phyloP scores from a whole-genome alignment of 2,888 invertebrate species.

The Amphipyra berbera region DNA sequence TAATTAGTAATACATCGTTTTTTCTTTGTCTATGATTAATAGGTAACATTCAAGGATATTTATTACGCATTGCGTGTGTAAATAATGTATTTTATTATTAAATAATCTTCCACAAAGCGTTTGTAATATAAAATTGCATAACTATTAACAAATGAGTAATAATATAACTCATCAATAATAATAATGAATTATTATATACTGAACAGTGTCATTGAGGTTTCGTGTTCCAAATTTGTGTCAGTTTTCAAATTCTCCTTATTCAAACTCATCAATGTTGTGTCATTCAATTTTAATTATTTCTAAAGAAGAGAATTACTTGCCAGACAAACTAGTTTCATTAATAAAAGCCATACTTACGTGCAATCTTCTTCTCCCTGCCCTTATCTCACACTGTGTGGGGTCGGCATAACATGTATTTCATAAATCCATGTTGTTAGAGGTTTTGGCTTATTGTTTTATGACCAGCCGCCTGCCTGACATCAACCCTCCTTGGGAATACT shows the following conservation, averaged over 20 bases:
- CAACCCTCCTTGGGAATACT: too few species aligned
- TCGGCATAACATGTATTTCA: too few species aligned
- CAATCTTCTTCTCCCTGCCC: too few species aligned
- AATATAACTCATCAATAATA: constrained; percentile 6
- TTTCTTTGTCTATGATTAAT: constrained; percentile 18
- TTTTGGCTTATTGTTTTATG: too few species aligned
- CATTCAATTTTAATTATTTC: too few species aligned
- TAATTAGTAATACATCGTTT: background rate
- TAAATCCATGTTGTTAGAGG: too few species aligned
- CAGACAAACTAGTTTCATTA: too few species aligned
- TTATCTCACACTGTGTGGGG: too few species aligned
- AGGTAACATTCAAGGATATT: constrained; percentile 12
- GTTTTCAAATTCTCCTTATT: background rate
- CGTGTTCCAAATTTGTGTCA: constrained; percentile 30
- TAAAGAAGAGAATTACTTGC: too few species aligned
- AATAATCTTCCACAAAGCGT: background rate
- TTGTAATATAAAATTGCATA: background rate
- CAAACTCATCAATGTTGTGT: background rate
- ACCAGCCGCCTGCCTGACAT: too few species aligned
- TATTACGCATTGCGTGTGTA: constrained; percentile 23
- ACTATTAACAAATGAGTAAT: constrained; percentile 30
- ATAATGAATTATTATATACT: background rate
- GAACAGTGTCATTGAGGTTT: constrained; percentile 16
- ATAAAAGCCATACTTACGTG: too few species aligned
- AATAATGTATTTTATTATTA: constrained; percentile 8